These are phyloP conservation scores for Dolichoris vasculosae DNA, from an alignment of 1,140 invertebrate genomes.

Conservation along the genomic window DNA sequence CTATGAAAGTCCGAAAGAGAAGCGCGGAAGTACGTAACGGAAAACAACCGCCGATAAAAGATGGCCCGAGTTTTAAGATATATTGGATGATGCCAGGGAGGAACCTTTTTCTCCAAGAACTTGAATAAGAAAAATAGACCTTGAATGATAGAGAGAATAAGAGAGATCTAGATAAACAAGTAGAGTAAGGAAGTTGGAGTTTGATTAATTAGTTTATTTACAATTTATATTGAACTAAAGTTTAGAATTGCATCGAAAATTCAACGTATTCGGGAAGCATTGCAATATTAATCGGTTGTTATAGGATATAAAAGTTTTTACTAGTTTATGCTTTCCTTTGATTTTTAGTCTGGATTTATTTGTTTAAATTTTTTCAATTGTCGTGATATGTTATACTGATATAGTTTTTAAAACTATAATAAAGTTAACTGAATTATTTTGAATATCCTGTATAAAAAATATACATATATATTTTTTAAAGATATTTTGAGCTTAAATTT, in stretches of 20 bases:
- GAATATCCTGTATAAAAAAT: too few relatives aligned
- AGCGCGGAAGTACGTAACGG: constrained; percentile 51
- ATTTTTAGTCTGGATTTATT: too few relatives aligned
- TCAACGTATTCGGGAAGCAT: not conserved
- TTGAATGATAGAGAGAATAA: constrained; percentile 1
- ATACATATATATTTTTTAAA: too few relatives aligned
- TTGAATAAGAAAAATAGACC: constrained; percentile 43
- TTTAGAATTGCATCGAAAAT: not conserved
- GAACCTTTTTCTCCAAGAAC: constrained; percentile 39
- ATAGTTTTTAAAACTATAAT: too few relatives aligned
- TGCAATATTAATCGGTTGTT: too few relatives aligned
- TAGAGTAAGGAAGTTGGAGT: not conserved
- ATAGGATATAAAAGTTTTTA: too few relatives aligned
- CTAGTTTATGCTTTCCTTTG: too few relatives aligned
- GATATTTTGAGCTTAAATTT: too few relatives aligned
- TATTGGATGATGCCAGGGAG: constrained; percentile 40
- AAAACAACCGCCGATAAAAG: constrained; percentile 57
- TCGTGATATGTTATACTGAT: too few relatives aligned
- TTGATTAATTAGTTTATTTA: not conserved
- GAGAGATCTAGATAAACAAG: constrained; percentile 29
- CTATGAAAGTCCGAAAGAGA: constrained; percentile 32
- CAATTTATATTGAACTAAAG: not conserved
- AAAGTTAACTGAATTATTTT: too few relatives aligned
- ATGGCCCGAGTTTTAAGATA: constrained; percentile 57
- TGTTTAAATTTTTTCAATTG: too few relatives aligned